Evolutionary conservation across 1,140 invertebrate species (phyloP), one percentile per base, ranked within the genome.

Genomic region (Nomia melanderi): DNA sequence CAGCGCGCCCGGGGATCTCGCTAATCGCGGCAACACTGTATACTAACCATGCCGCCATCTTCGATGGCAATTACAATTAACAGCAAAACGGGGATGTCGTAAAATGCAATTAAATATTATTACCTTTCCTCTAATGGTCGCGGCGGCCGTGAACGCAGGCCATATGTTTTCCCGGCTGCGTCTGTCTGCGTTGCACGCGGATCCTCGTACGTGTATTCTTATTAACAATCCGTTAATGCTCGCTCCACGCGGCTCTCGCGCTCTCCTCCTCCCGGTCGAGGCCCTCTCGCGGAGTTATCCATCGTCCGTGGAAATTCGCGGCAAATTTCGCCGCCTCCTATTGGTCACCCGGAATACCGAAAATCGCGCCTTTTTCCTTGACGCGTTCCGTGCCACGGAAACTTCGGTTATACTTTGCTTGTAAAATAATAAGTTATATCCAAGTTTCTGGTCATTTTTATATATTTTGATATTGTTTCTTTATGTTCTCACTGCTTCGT

Each of bases 51-150:
- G 71, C 81, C 78, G 86, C 87, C 87, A 90, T 90, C 84, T 85
- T 88, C 78, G 80, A 87, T 86, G 84, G 87, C 89, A 90, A 90
- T 90, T 91, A 91, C 86, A 91, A 91, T 91, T 91, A 91, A 87
- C 84, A 84, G 83, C 82, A 88, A 91, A 90, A 89, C 84, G 79
- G 82, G 87, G 83, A 91, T 88, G 90, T 91, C 90, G 90, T 92
- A 92, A 92, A 92, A 90, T 88, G 87, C 90, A 92, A 91, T 92
- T 92, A 91, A 92, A 92, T 90, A 89, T 90, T 91, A 91, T 91
- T 92, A 90, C 88, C 86, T 88, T 87, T 79, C 81, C 86, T 78
- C 77, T 84, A 83, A 88, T 86, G 88, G 81, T 85, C 84, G 83
- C 47, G 79, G 80, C 81, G 81, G 79, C 86, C 87, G 69, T 87